phyloP scores from a whole-genome alignment of 2,797 vertebrate genomes.

The Microhierax caerulescens region DNA sequence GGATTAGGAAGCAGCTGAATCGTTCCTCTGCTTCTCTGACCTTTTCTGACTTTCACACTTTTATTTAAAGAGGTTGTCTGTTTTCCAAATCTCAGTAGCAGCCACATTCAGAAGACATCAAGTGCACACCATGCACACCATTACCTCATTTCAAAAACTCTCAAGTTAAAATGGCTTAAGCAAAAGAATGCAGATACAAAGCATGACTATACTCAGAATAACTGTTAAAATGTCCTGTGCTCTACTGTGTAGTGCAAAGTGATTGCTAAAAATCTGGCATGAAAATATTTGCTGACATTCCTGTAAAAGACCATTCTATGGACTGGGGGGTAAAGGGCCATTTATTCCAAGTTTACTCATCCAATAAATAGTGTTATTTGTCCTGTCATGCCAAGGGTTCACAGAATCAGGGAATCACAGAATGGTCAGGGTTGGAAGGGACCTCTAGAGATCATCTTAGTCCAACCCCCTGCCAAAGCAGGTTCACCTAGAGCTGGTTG shows the following conservation, averaged over 20 bases:
- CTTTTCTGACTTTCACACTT: background rate
- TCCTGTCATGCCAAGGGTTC: background rate
- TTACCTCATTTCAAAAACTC: background rate
- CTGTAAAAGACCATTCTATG: background rate
- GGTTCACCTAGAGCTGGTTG: too few relatives aligned
- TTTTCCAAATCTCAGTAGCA: background rate
- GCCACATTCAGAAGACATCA: background rate
- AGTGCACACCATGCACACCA: background rate
- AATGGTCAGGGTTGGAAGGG: too few relatives aligned
- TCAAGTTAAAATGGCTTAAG: background rate
- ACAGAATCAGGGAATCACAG: too few relatives aligned
- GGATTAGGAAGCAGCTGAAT: background rate
- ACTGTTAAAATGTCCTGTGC: background rate
- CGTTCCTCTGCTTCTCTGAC: background rate
- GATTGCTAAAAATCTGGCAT: background rate
- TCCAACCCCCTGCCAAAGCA: too few relatives aligned
- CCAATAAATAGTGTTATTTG: background rate
- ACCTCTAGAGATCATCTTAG: too few relatives aligned
- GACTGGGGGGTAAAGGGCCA: background rate
- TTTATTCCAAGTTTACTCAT: background rate
- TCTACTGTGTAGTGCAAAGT: background rate
- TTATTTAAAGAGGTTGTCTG: background rate
- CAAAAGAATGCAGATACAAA: background rate
- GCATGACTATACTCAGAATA: background rate
- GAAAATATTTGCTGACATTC: slow-evolving; percentile 9